Conservation (phyloP, 2,797 vertebrate genomes). For the Sebastes cheni region DNA sequence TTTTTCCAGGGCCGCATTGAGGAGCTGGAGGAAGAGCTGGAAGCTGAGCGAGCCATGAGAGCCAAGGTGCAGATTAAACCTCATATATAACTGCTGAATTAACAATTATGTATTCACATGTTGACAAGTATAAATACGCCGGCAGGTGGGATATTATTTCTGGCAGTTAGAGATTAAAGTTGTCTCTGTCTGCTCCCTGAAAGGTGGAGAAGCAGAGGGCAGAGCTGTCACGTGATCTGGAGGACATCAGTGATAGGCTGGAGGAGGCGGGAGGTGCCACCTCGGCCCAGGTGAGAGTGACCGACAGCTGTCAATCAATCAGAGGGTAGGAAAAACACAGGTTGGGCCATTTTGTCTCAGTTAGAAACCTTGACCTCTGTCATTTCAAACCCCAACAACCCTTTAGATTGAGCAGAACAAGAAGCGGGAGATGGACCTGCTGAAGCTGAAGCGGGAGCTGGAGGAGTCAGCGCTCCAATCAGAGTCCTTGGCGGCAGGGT, state of each 20-base stretch:
- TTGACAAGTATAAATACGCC: background rate
- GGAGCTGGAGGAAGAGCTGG: conserved; percentile 81
- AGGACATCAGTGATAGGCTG: conserved; percentile 80
- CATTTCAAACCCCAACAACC: too few relatives aligned
- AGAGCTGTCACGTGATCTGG: conserved; percentile 79
- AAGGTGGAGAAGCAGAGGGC: conserved; percentile 83
- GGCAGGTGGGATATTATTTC: background rate
- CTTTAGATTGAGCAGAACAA: conserved; percentile 79
- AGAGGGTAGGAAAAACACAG: background rate
- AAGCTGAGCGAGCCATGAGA: conserved; percentile 76
- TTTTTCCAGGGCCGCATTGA: conserved; percentile 70
- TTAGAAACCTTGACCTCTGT: background rate
- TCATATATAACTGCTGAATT: background rate
- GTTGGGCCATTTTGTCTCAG: background rate
- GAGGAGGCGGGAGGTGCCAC: conserved; percentile 81
- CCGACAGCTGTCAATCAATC: background rate
- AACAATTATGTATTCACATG: background rate
- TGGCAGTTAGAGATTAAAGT: background rate
- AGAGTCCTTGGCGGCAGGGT: conserved; percentile 60
- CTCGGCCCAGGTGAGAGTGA: conserved; percentile 69
- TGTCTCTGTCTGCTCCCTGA: background rate
- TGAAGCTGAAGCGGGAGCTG: conserved; percentile 76
- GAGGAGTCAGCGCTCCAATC: conserved; percentile 77
- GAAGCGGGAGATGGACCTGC: conserved; percentile 74
- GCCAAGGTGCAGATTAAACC: conserved; percentile 67